phyloP scores from a whole-genome alignment of 2,888 invertebrate species.

The Tryphoninae sp. region DNA sequence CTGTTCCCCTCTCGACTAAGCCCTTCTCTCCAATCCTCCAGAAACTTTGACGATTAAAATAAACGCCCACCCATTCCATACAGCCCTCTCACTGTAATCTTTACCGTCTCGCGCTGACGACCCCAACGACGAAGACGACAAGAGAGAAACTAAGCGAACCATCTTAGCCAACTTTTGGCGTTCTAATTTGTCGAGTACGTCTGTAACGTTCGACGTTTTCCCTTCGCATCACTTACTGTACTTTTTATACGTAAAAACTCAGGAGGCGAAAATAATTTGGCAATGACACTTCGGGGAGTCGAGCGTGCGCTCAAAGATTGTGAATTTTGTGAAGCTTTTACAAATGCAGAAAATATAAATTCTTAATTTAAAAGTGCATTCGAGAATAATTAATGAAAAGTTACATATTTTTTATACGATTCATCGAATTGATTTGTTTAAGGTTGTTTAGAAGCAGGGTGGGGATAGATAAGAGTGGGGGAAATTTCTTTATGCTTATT shows the following conservation, averaged over 20 bases:
- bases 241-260: not conserved
- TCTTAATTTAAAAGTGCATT: too few relatives aligned
- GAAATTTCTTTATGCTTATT: too few relatives aligned
- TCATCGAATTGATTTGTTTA: too few relatives aligned
- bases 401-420: too few relatives aligned
- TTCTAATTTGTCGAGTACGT: constrained; percentile 19
- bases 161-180: constrained; percentile 3
- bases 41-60: constrained; percentile 56
- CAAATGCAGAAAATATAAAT: too few relatives aligned
- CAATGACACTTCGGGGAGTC: too few relatives aligned
- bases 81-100: constrained; percentile 22
- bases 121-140: constrained; percentile 1
- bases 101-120: constrained; percentile 9
- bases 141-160: not conserved
- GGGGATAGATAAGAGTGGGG: too few relatives aligned
- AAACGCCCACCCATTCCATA: constrained; percentile 24
- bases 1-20: constrained; percentile 2
- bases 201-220: constrained; percentile 1
- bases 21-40: not conserved
- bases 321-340: too few relatives aligned
- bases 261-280: too few relatives aligned
- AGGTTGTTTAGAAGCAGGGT: too few relatives aligned
- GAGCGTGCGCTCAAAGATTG: too few relatives aligned
- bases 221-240: not conserved
- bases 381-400: too few relatives aligned